Base-by-base conservation (phyloP, 2,797 vertebrate species). In the Pantherophis vulpinus region DNA sequence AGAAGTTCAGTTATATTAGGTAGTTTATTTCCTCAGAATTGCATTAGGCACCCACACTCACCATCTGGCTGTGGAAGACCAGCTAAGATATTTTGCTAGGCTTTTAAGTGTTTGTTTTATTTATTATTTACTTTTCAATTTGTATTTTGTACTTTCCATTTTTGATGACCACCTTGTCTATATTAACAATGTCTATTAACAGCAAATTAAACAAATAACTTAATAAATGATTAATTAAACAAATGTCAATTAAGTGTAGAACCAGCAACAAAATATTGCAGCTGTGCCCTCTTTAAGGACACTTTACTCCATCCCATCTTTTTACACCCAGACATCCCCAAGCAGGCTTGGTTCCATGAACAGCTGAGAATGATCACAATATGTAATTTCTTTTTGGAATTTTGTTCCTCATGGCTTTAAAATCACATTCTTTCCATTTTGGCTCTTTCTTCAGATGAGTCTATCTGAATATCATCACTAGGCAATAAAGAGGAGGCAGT, bases 361-460 rank as follows among this genome's bases (percentile, higher is more conserved):
- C 37, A 83, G 74, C 42, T 90, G 47, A 63, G 32, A 47, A 90
- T 54, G 74, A 83, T 83, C 37, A 47, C 37, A 1, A 47, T 59
- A 88, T 88, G 32, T 42, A 29, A 87, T 94, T 97, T 97, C 95
- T 91, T 83, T 87, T 42, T 47, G 37, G 74, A 83, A 47, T 47
- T 59, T 32, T 88, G 9, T 32, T 88, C 87, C 54, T 58, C 55
- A 0, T 58, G 47, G 37, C 74, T 47, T 83, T 42, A 89, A 90
- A 96, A 95, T 95, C 1, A 56, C 11, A 86, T 16, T 93, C 74
- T 94, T 96, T 95, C 90, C 90, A 91, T 88, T 20, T 91, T 63
- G 12, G 12, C 14, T 63, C 32, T 89, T 94, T 95, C 93, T 93
- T 92, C 94, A 95, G 92, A 92, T 32, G 58, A 91, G 29, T 55